Evolutionary conservation across 2,888 invertebrate species (phyloP).

Genomic region (Brenthis daphne): DNA sequence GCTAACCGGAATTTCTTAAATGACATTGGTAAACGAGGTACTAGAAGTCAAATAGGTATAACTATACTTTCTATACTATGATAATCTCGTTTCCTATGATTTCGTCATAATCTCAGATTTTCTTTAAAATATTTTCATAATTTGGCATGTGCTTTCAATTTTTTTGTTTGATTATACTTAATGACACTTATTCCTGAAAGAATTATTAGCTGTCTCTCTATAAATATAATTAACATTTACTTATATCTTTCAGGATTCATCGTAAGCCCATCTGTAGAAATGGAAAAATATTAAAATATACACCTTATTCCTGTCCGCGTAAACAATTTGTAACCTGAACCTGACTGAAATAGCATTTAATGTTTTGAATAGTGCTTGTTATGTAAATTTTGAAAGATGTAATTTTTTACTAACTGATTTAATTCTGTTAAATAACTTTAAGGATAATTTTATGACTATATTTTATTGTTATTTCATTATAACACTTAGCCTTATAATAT

Average conservation of each 20-base stretch:
- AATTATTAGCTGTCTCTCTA: not conserved
- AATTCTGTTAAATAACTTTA: too few species aligned
- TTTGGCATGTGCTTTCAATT: too few species aligned
- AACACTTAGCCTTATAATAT: too few species aligned
- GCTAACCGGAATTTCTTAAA: slow-evolving; percentile 87
- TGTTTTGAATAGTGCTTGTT: not conserved
- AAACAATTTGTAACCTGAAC: slow-evolving; percentile 5
- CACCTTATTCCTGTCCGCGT: not conserved
- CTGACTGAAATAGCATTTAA: slow-evolving; percentile 10
- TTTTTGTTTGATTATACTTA: not conserved
- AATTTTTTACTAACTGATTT: not conserved
- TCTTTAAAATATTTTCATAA: not conserved
- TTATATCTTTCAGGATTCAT: slow-evolving; percentile 56
- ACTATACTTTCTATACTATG: too few species aligned
- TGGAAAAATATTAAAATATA: slow-evolving; percentile 42
- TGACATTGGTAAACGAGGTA: slow-evolving; percentile 88
- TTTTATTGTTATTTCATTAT: too few species aligned
- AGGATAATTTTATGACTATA: too few species aligned
- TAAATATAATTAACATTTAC: not conserved
- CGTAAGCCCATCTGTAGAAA: slow-evolving; percentile 52
- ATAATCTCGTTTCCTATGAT: too few species aligned
- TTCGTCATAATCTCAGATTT: too few species aligned
- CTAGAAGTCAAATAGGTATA: not conserved
- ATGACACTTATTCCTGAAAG: not conserved
- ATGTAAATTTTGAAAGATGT: not conserved